Percentiles rank a stretch among this genome's conserved stretches.
Evolutionary conservation across 2,113 vertebrate species (phyloP).

Genomic region (Pteronura brasiliensis): DNA sequence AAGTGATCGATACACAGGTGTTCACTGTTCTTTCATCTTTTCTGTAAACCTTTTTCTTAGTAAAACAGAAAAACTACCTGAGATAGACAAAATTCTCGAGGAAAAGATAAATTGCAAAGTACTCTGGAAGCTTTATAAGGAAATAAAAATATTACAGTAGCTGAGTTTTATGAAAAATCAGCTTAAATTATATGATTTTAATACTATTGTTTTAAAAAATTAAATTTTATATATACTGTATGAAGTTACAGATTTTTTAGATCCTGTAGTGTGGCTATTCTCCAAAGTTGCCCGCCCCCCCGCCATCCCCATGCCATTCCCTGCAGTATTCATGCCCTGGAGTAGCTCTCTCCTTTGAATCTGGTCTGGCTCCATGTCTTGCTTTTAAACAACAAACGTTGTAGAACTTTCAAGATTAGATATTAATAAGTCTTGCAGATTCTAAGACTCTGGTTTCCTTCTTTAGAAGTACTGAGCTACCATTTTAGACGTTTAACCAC

Average conservation of each 20-base stretch:
- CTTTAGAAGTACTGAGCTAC: not conserved
- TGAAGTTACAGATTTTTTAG: not conserved
- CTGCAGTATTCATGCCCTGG: not conserved
- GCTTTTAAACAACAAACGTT: not conserved
- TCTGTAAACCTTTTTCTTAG: not conserved
- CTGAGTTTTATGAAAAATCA: not conserved
- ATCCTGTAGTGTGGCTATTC: not conserved
- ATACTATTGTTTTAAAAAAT: not conserved
- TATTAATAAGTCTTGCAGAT: not conserved
- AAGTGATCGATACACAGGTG: not conserved
- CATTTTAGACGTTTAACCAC: not conserved
- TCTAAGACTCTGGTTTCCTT: constrained; percentile 32
- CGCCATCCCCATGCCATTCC: not conserved
- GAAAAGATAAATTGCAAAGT: constrained; percentile 1
- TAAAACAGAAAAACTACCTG: not conserved
- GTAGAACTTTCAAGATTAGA: not conserved
- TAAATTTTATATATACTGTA: not conserved
- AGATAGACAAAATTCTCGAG: not conserved
- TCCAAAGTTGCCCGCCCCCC: not conserved
- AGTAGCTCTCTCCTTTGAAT: not conserved
- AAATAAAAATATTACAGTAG: not conserved
- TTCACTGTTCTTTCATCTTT: not conserved
- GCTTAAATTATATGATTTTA: not conserved
- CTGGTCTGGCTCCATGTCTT: not conserved
- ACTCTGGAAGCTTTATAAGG: not conserved